A percentile compares a stretch with the other conserved stretches of the same genome.
Conservation (phyloP, 1,140 invertebrate genomes). For the Brachionus koreanus region DNA sequence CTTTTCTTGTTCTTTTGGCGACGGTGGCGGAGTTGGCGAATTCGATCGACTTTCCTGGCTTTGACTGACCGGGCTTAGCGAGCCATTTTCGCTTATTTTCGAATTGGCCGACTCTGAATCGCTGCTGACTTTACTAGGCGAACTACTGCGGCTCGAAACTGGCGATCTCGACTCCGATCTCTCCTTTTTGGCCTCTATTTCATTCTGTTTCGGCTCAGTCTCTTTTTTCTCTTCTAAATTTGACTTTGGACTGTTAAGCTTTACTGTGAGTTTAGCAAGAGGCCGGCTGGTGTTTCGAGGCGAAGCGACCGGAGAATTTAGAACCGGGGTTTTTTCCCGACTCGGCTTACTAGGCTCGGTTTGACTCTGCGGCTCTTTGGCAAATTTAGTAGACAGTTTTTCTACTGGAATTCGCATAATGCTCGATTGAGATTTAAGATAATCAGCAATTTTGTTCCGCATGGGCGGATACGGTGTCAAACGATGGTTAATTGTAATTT, state of each 20-base stretch:
- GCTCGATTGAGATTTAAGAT: not conserved
- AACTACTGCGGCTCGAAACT: not conserved
- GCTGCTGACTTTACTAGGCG: constrained; percentile 6
- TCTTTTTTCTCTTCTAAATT: not conserved
- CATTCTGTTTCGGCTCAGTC: not conserved
- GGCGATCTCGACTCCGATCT: not conserved
- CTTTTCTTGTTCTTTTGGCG: not conserved
- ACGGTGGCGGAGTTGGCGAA: not conserved
- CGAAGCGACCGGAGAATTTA: not conserved
- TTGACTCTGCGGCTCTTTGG: not conserved
- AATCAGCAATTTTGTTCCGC: constrained; percentile 10
- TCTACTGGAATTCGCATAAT: not conserved
- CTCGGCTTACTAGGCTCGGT: not conserved
- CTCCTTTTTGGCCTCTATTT: not conserved
- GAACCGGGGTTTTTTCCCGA: not conserved
- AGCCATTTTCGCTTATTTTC: not conserved
- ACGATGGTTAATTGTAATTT: constrained; percentile 19
- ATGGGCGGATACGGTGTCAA: constrained; percentile 36
- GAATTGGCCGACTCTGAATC: not conserved
- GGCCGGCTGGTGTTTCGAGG: not conserved
- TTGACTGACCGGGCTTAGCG: not conserved
- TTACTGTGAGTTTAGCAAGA: not conserved
- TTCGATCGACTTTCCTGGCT: not conserved
- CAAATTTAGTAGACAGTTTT: not conserved
- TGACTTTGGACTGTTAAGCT: not conserved